These are phyloP conservation scores for Gryon sp. DNA, from an alignment of 1,140 invertebrate species.

Conservation along the genomic window DNA sequence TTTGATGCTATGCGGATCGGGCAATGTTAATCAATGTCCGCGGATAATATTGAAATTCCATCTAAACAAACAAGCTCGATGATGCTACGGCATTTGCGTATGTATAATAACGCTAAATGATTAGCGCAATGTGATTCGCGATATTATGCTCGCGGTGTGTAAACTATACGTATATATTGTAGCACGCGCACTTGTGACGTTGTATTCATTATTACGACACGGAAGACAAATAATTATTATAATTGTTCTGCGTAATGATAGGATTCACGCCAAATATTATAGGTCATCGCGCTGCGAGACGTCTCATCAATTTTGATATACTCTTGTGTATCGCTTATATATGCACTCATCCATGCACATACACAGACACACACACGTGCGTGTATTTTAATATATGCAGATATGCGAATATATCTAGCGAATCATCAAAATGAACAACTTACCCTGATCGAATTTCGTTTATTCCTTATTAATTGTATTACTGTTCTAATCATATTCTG, in stretches of 20 bases:
- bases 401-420: slow-evolving; percentile 35
- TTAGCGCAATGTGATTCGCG: slow-evolving; percentile 68
- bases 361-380: slow-evolving; percentile 3
- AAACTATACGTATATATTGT: slow-evolving; percentile 61
- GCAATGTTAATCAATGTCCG: slow-evolving; percentile 72
- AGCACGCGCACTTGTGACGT: slow-evolving; percentile 61
- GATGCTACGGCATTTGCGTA: slow-evolving; percentile 58
- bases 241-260: slow-evolving; percentile 77
- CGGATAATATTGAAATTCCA: slow-evolving; percentile 73
- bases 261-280: slow-evolving; percentile 71
- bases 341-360: slow-evolving; percentile 7
- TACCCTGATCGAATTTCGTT: slow-evolving; percentile 51
- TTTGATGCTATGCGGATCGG: slow-evolving; percentile 56
- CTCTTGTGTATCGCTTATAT: slow-evolving; percentile 26
- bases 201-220: slow-evolving; percentile 78
- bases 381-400: slow-evolving; percentile 40
- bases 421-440: slow-evolving; percentile 52
- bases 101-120: slow-evolving; percentile 67
- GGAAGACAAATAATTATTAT: slow-evolving; percentile 80
- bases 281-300: slow-evolving; percentile 68
- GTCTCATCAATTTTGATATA: slow-evolving; percentile 72
- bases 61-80: slow-evolving; percentile 74
- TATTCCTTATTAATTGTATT: slow-evolving; percentile 55
- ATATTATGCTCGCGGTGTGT: slow-evolving; percentile 63
- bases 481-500: slow-evolving; percentile 44